Evolutionary conservation across 2,888 invertebrate genomes (phyloP).

Genomic region (Eustalomyia histrio): DNA sequence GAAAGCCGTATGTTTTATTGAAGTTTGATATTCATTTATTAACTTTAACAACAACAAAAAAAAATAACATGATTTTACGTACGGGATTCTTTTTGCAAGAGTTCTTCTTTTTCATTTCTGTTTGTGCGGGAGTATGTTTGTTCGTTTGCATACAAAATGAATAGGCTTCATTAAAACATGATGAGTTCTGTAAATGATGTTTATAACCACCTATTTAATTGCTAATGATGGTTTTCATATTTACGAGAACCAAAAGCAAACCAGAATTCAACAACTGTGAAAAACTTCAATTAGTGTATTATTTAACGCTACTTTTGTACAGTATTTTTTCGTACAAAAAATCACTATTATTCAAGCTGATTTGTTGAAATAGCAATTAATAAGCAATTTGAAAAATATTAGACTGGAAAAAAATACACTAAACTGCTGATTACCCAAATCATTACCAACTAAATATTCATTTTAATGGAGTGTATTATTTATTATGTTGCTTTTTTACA

Average conservation of each 20-base stretch:
- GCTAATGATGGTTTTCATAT: constrained; percentile 56
- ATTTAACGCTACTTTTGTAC: too few relatives aligned
- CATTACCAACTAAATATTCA: constrained; percentile 42
- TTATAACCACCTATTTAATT: constrained; percentile 55
- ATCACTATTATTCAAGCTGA: not conserved
- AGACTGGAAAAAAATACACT: constrained; percentile 3
- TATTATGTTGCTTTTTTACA: not conserved
- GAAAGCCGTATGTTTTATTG: not conserved
- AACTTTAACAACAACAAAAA: not conserved
- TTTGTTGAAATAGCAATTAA: constrained; percentile 70
- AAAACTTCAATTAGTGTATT: constrained; percentile 23
- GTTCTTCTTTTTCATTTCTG: constrained; percentile 4
- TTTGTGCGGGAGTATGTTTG: not conserved
- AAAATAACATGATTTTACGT: not conserved
- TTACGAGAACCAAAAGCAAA: constrained; percentile 1
- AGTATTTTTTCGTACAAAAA: too few relatives aligned
- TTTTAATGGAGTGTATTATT: constrained; percentile 13
- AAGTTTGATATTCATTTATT: not conserved
- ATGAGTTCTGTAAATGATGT: constrained; percentile 60
- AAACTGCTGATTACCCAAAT: constrained; percentile 42
- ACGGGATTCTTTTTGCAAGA: constrained; percentile 11
- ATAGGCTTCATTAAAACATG: constrained; percentile 61
- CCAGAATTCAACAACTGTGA: constrained; percentile 7
- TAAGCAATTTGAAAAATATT: constrained; percentile 71
- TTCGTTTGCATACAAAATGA: constrained; percentile 41